phyloP scores from a whole-genome alignment of 1,140 invertebrate genomes.

The Magallana gigas region DNA sequence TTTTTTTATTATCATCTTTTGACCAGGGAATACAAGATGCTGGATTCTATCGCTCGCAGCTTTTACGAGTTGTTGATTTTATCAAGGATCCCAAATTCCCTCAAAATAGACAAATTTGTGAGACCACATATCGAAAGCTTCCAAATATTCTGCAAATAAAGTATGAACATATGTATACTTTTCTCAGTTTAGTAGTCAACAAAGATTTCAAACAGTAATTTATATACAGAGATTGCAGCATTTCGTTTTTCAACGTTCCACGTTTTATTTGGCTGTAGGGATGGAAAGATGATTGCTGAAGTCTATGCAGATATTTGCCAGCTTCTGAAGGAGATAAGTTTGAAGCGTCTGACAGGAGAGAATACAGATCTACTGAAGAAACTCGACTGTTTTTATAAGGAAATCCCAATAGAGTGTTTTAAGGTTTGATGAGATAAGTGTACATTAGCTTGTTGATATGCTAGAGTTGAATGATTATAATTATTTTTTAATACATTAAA shows the following conservation, averaged over 20 bases:
- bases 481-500: too few species aligned
- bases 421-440: neutral
- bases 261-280: neutral
- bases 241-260: too few species aligned
- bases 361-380: neutral
- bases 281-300: neutral
- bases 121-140: neutral
- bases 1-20: neutral
- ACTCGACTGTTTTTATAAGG: neutral
- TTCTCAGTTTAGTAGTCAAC: too few species aligned
- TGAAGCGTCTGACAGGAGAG: neutral
- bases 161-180: neutral
- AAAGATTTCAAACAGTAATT: too few species aligned
- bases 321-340: neutral
- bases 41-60: neutral
- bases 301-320: neutral
- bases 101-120: constrained; percentile 1
- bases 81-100: constrained; percentile 18
- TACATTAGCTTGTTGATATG: too few species aligned
- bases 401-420: neutral
- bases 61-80: neutral
- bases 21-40: neutral
- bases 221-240: too few species aligned
- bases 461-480: too few species aligned
- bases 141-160: neutral